Evolutionary conservation across 2,888 invertebrate genomes (phyloP).

Genomic region (Habrosyne pyritoides): DNA sequence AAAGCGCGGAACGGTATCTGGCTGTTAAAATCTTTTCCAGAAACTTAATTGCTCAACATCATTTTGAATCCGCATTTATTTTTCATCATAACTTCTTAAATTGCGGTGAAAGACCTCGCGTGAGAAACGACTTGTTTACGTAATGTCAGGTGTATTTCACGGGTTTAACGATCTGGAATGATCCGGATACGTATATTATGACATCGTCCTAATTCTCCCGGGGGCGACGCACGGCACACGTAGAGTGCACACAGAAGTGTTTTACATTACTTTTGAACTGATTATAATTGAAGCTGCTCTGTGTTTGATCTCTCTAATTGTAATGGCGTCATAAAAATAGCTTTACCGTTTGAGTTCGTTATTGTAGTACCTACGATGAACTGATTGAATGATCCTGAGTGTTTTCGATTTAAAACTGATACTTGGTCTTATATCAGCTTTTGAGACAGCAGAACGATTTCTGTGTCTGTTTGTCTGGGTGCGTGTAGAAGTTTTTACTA

Average conservation of each 20-base stretch:
- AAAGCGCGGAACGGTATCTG: too few relatives aligned
- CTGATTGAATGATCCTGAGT: too few relatives aligned
- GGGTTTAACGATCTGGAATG: constrained; percentile 7
- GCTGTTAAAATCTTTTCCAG: not conserved
- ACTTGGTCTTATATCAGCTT: too few relatives aligned
- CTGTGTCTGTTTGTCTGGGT: too few relatives aligned
- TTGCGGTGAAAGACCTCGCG: constrained; percentile 19
- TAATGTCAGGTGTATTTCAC: constrained; percentile 19
- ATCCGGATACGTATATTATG: not conserved
- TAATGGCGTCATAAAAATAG: too few relatives aligned
- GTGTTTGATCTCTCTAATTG: too few relatives aligned
- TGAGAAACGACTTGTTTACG: constrained; percentile 18
- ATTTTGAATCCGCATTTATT: not conserved
- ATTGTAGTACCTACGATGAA: too few relatives aligned
- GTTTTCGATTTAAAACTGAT: too few relatives aligned
- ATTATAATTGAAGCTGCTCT: not conserved
- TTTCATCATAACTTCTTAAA: constrained; percentile 5
- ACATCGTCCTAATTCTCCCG: not conserved
- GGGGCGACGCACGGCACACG: not conserved
- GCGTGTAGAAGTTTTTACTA: too few relatives aligned
- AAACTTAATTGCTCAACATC: not conserved
- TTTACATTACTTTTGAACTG: constrained; percentile 9
- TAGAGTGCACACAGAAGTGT: constrained; percentile 16
- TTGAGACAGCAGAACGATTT: too few relatives aligned
- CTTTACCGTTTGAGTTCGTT: too few relatives aligned